Conservation (phyloP, 37 sponge, comb jelly and placozoan genomes). For the Eunapius fragilis region DNA sequence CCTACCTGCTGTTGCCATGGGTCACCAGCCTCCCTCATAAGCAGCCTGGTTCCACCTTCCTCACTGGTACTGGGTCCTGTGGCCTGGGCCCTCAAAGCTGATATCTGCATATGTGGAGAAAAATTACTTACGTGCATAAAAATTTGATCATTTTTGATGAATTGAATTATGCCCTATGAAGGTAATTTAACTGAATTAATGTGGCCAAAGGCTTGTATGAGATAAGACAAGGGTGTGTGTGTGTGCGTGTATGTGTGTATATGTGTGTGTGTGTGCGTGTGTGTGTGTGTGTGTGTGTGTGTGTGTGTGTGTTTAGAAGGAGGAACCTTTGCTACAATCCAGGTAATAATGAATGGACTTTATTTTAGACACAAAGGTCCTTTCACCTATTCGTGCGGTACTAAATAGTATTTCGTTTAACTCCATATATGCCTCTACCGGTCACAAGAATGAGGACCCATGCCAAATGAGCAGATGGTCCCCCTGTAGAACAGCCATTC, state of each 20-base stretch:
- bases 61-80: neutral
- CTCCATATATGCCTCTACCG: neutral
- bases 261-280: neutral
- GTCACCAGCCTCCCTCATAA: neutral
- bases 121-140: neutral
- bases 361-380: neutral
- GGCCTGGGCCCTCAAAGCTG: neutral
- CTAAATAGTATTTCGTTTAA: neutral
- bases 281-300: conserved; percentile 26
- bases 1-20: neutral
- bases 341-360: neutral
- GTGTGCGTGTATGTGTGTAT: conserved; percentile 4
- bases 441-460: neutral
- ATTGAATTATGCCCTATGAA: neutral
- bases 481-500: neutral
- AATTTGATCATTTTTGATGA: neutral
- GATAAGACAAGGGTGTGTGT: conserved; percentile 4
- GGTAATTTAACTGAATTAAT: neutral
- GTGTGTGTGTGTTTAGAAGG: conserved; percentile 11
- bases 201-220: neutral
- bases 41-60: neutral
- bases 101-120: neutral
- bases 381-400: neutral
- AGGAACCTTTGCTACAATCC: neutral
- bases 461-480: neutral